These are phyloP conservation scores for Hyalella azteca DNA, from an alignment of 2,888 invertebrate genomes.

Conservation along the genomic window DNA sequence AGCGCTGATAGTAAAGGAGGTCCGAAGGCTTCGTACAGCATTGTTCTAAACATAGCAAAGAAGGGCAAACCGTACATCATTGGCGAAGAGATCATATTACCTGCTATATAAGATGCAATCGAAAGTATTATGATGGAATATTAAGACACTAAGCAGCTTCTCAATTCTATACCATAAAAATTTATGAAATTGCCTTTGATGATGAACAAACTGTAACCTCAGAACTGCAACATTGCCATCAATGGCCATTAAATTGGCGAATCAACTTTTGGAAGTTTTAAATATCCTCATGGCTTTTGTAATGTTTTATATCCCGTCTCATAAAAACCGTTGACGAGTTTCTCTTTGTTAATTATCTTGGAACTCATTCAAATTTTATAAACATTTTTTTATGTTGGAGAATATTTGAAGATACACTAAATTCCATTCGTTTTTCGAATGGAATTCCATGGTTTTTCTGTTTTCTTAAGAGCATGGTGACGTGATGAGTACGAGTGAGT, in stretches of 20 bases:
- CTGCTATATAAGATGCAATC: constrained; percentile 45
- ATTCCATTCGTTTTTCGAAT: no score
- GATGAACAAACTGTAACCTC: constrained; percentile 41
- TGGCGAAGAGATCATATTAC: constrained; percentile 44
- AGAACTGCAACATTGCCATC: constrained; percentile 41
- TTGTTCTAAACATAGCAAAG: constrained; percentile 33
- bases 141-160: constrained; percentile 41
- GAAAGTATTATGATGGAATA: constrained; percentile 47
- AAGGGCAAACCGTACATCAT: constrained; percentile 35
- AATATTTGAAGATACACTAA: constrained; percentile 39
- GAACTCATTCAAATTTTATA: constrained; percentile 39
- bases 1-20: constrained; percentile 39
- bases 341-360: constrained; percentile 42
- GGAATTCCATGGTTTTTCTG: no score
- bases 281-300: constrained; percentile 43
- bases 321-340: constrained; percentile 43
- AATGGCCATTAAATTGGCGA: constrained; percentile 19
- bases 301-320: constrained; percentile 38
- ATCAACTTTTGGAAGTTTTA: constrained; percentile 40
- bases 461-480: no score
- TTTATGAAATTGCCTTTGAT: constrained; percentile 40
- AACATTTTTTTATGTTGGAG: constrained; percentile 40
- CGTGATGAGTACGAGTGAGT: no score
- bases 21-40: constrained; percentile 31
- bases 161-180: constrained; percentile 41